Evolutionary conservation across 1,140 invertebrate genomes (phyloP).

Genomic region (Lethocerus indicus): DNA sequence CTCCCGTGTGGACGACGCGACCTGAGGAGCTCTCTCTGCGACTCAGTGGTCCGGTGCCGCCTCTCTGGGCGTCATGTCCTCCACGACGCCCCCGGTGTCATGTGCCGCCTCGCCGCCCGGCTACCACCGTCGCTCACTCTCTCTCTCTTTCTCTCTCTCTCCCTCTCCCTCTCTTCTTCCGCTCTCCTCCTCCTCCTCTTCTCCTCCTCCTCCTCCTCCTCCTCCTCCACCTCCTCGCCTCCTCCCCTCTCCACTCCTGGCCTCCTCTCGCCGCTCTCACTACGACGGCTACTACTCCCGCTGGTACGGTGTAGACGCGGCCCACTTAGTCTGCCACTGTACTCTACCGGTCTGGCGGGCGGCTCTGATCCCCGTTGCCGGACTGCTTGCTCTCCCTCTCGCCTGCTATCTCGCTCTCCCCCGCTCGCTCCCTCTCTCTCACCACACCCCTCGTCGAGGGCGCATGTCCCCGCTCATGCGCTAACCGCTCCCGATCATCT

Average conservation of each 20-base stretch:
- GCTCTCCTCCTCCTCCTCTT: not conserved
- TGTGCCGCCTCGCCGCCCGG: not conserved
- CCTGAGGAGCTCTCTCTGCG: not conserved
- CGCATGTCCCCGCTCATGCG: too few species aligned
- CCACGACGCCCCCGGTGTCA: not conserved
- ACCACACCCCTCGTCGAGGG: too few species aligned
- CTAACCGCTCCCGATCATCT: too few species aligned
- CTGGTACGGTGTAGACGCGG: too few species aligned
- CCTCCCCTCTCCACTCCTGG: constrained; percentile 1
- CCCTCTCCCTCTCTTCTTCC: constrained; percentile 2
- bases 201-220: not conserved
- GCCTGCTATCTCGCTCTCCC: too few species aligned
- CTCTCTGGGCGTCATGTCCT: not conserved
- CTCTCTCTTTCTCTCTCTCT: constrained; percentile 6
- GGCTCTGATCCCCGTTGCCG: too few species aligned
- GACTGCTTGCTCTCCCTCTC: too few species aligned
- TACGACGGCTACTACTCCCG: too few species aligned
- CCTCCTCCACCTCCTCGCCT: not conserved
- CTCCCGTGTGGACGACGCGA: not conserved
- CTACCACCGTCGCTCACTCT: constrained; percentile 1
- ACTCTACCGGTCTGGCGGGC: too few species aligned
- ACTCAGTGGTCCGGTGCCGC: not conserved
- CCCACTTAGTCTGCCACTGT: too few species aligned
- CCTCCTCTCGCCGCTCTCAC: not conserved
- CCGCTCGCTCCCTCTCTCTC: too few species aligned